Evolutionary conservation across 1,140 invertebrate species (phyloP), one percentile per base, ranked within the genome.

Genomic region (Microplitis mediator): DNA sequence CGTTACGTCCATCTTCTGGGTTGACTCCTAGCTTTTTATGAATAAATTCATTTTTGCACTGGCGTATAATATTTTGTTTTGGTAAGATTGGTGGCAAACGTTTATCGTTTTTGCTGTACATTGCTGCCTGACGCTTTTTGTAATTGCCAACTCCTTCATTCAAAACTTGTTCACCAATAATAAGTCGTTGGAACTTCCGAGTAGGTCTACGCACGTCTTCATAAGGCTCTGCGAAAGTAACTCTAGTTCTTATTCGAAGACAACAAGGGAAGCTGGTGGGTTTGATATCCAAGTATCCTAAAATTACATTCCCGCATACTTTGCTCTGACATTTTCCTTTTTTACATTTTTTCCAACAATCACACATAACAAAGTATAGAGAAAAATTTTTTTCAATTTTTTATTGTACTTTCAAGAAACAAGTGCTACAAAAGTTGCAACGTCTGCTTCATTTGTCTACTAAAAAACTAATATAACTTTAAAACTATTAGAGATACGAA

Each of bases 81-180:
- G 56, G 23, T 16, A 23, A 16, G 4, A 23, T 60, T 9, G 56
- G 56, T 3, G 56, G 56, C 3, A 31, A 9, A 60, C 56, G 56
- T 23, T 16, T 31, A 60, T 60, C 23, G 4, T 60, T 4, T 9
- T 9, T 6, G n/a, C 14, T 16, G 23, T 60, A 31, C 23, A 23
- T 9, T 23, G 2, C 4, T 4, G 56, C 56, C 9, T 60, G n/a
- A 23, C 56, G n/a, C n/a, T n/a, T n/a, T n/a, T n/a, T n/a, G n/a
- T n/a, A n/a, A n/a, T n/a, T n/a, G n/a, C n/a, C n/a, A 60, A 31
- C 56, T 60, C 23, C 56, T 60, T 60, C 56, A 60, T 60, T 60
- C 14, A 60, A 9, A 6, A 16, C 56, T 31, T 60, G 2, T 31
- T 60, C 56, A 16, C 56, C 56, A 60, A 60, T 60, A 4, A 16